Evolutionary conservation across 1,140 invertebrate species (phyloP).

Genomic region (Plodia interpunctella): DNA sequence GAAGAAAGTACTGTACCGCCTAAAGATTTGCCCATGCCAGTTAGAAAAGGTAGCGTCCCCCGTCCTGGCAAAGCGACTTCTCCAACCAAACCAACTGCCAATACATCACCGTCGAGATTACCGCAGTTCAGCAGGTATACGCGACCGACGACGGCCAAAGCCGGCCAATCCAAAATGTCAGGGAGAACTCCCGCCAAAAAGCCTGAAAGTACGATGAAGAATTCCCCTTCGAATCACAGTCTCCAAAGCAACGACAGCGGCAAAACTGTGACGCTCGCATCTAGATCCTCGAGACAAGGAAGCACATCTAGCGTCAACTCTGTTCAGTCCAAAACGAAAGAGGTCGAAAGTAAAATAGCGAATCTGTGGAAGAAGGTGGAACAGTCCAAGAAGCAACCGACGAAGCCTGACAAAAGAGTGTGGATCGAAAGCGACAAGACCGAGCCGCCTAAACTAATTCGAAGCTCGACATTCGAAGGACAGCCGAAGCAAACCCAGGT

Average conservation of each 20-base stretch:
- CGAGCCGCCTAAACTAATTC: constrained; percentile 75
- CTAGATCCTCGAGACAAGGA: constrained; percentile 69
- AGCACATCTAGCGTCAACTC: constrained; percentile 81
- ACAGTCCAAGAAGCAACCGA: constrained; percentile 81
- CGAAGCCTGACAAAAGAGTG: constrained; percentile 80
- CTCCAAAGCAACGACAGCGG: constrained; percentile 75
- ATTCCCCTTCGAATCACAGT: constrained; percentile 77
- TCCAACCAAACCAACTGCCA: constrained; percentile 46
- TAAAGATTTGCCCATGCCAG: constrained; percentile 62
- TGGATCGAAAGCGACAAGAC: constrained; percentile 77
- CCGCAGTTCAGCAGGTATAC: constrained; percentile 64
- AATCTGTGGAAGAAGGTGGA: constrained; percentile 92
- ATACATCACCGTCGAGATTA: constrained; percentile 68
- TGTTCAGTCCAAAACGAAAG: constrained; percentile 78
- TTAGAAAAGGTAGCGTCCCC: constrained; percentile 59
- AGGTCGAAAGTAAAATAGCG: constrained; percentile 91
- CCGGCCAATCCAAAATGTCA: constrained; percentile 44
- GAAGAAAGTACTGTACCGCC: constrained; percentile 80
- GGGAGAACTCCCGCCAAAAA: constrained; percentile 32
- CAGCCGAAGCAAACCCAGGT: constrained; percentile 67
- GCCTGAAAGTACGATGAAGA: constrained; percentile 60
- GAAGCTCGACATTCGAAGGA: constrained; percentile 85
- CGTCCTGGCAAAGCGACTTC: constrained; percentile 49
- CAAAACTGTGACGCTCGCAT: constrained; percentile 66
- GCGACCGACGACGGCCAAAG: constrained; percentile 34